Percentiles rank a stretch among this genome's conserved stretches.
phyloP scores from a whole-genome alignment of 2,797 vertebrate species.

The Rhabdophis nuchalis region DNA sequence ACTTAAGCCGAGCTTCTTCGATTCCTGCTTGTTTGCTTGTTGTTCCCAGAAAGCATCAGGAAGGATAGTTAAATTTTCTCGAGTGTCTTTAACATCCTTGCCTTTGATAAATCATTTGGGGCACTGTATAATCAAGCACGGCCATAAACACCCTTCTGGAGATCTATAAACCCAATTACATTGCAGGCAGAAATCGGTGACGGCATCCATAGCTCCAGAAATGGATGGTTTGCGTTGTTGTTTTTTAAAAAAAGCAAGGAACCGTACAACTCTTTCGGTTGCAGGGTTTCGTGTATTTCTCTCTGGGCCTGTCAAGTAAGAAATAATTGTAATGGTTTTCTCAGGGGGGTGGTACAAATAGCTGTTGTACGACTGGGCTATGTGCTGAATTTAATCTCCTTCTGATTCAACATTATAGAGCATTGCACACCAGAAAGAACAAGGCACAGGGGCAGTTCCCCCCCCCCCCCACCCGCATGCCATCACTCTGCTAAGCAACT shows the following conservation, averaged over 20 bases:
- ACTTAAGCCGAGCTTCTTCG: not conserved
- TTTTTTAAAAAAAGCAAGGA: conserved; percentile 10
- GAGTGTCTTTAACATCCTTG: conserved; percentile 69
- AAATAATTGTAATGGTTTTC: not conserved
- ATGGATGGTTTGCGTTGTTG: conserved; percentile 46
- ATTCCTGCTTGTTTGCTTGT: conserved; percentile 56
- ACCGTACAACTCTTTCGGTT: not conserved
- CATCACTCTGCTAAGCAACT: no score
- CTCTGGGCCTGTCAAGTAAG: conserved; percentile 7
- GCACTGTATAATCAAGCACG: conserved; percentile 57
- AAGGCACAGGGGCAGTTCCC: no score
- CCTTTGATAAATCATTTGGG: conserved; percentile 70
- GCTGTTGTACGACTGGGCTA: not conserved
- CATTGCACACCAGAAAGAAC: no score
- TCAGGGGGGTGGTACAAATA: not conserved
- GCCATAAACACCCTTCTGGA: conserved; percentile 63
- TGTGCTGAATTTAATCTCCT: not conserved
- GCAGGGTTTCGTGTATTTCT: not conserved
- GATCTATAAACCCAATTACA: conserved; percentile 63
- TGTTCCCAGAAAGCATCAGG: conserved; percentile 50
- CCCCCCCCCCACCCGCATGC: no score
- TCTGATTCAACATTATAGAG: not conserved
- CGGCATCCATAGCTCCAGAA: conserved; percentile 46
- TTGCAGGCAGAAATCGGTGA: conserved; percentile 60
- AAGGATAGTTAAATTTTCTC: conserved; percentile 62